Base-by-base conservation (phyloP, 2,113 vertebrate species). In the Campylomormyrus numenius region DNA sequence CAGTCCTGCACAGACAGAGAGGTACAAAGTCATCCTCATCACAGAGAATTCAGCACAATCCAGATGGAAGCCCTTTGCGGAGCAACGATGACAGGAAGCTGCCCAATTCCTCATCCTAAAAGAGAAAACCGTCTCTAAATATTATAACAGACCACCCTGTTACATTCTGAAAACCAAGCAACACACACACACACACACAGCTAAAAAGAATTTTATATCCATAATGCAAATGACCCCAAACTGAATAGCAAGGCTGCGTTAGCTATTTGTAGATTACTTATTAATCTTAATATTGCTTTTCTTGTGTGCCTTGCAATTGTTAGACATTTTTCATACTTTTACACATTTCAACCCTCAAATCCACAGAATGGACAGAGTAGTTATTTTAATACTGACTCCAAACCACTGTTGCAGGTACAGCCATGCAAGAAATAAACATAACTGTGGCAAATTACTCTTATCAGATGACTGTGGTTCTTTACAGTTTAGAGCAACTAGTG, bases 101-200 rank as follows among this genome's bases (percentile, higher is more conserved):
- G 27, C 98, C 98, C 88, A 99, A 94, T 10, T 99, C 98, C 85
- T 99, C 98, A 8, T 99, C 98, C 98, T 99, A 21, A 45, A 91
- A 86, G 9, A 89, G 7, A 27, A 53, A 13, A 80, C 9, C 6
- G 2, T 62, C 62, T 27, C 62, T 80, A 42, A 80, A 42, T 39
- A 39, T 77, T 77, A 39, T 42, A 80, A 80, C 35, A 80, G 15
- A 42, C 9, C 70, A 77, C 3, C 27, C 31, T 3, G 31, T 77
- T 35, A 77, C 70, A 74, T 35, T 74, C 3, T 5, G 3, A 74
- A 35, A 74, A 10, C 31, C 27, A 77, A 39, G 31, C 66, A 62
- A 50, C 49, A 50, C 49, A 15, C 10, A n/a, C 7, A 58, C 70
- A 39, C 66, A 70, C n/a, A 77, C 31, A 17, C 31, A 77, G 24